These are phyloP conservation scores for Hemicordylus capensis DNA, from an alignment of 2,113 vertebrate species.

Conservation along the genomic window DNA sequence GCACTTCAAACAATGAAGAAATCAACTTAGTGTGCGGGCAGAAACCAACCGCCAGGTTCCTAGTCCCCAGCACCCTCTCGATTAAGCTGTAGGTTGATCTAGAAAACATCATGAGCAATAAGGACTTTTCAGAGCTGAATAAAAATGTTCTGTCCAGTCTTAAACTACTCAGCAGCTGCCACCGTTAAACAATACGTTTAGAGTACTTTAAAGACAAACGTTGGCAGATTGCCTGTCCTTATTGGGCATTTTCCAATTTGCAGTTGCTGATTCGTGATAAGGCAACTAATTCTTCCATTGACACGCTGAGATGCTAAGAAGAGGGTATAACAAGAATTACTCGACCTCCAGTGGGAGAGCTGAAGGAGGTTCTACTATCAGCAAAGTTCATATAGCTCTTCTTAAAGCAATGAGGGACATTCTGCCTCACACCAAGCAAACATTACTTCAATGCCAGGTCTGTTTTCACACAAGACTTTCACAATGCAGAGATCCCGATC, in stretches of 20 bases:
- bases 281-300: neutral
- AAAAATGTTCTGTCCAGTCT: neutral
- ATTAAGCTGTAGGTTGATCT: neutral
- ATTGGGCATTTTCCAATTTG: neutral
- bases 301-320: neutral
- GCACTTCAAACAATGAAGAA: neutral
- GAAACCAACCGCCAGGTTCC: neutral
- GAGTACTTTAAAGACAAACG: too few relatives aligned
- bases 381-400: neutral
- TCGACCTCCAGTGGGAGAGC: neutral
- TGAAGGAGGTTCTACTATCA: neutral
- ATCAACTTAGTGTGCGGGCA: neutral
- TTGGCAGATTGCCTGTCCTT: neutral
- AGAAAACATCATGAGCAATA: neutral
- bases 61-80: neutral
- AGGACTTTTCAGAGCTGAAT: constrained; percentile 2
- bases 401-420: neutral
- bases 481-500: neutral
- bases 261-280: neutral
- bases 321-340: neutral
- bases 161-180: neutral
- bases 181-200: neutral
- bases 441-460: neutral
- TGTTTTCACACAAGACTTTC: neutral
- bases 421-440: neutral